Percentiles rank a stretch among this genome's conserved stretches.
phyloP scores from a whole-genome alignment of 2,113 vertebrate genomes.

The Mungos mungo region DNA sequence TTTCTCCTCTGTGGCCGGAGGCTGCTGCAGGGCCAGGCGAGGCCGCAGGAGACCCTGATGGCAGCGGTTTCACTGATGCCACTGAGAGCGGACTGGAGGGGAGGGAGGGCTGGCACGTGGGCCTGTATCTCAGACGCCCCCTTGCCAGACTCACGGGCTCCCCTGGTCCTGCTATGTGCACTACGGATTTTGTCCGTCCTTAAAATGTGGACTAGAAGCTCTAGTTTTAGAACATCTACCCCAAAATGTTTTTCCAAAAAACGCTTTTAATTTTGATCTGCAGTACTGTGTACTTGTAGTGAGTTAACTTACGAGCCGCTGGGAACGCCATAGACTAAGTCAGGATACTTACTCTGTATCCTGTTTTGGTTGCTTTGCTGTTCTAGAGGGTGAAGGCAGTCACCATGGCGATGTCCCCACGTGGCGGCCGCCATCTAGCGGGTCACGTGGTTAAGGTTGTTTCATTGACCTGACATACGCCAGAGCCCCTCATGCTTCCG shows the following conservation, averaged over 20 bases:
- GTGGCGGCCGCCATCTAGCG: not conserved
- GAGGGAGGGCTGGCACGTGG: not conserved
- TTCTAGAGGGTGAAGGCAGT: conserved; percentile 64
- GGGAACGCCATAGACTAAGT: conserved; percentile 33
- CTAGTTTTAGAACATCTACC: not conserved
- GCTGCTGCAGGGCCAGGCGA: not conserved
- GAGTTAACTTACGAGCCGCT: conserved; percentile 51
- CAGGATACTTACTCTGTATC: conserved; percentile 58
- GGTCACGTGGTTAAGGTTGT: conserved; percentile 50
- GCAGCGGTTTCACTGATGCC: not conserved
- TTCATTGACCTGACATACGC: conserved; percentile 51
- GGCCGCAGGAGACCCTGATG: not conserved
- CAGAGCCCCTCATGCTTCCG: not conserved
- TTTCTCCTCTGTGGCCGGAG: not conserved
- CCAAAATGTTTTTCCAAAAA: rapidly evolving
- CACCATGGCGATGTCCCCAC: conserved; percentile 41
- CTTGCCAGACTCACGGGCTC: not conserved
- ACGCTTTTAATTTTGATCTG: not conserved
- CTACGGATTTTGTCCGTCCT: not conserved
- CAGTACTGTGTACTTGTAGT: not conserved
- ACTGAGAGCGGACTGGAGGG: not conserved
- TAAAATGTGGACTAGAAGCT: not conserved
- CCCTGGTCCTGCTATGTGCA: not conserved
- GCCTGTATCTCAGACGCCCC: not conserved
- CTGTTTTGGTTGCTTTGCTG: conserved; percentile 78